Evolutionary conservation across 2,888 invertebrate genomes (phyloP).

Genomic region (Metalampra italica): DNA sequence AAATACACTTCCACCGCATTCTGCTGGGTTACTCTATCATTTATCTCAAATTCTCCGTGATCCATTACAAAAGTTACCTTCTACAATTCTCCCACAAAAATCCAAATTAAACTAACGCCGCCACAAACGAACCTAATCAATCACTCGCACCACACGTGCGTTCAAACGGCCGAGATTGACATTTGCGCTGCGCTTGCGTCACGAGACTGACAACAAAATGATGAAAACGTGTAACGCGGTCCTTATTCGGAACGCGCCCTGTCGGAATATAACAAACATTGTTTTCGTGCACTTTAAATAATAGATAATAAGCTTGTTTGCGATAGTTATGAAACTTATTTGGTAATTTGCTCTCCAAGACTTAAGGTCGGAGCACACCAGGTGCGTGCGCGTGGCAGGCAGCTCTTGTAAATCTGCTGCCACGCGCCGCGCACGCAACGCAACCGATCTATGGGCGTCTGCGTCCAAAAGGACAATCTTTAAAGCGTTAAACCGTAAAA

Average conservation of each 20-base stretch:
- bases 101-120: not conserved
- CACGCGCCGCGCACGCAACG: too few species aligned
- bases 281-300: conserved; percentile 34
- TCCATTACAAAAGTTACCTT: not conserved
- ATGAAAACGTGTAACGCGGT: conserved; percentile 45
- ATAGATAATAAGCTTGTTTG: conserved; percentile 17
- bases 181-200: conserved; percentile 46
- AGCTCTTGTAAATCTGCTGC: too few species aligned
- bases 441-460: too few species aligned
- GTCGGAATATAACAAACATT: conserved; percentile 19
- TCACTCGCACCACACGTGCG: conserved; percentile 38
- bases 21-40: too few species aligned
- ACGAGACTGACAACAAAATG: conserved; percentile 41
- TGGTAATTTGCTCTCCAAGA: conserved; percentile 4
- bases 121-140: conserved; percentile 32
- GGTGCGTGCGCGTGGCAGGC: too few species aligned
- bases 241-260: conserved; percentile 33
- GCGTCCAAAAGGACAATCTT: too few species aligned
- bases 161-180: conserved; percentile 39
- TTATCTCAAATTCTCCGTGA: too few species aligned
- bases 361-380: too few species aligned
- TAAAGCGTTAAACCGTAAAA: too few species aligned
- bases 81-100: not conserved
- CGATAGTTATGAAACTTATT: conserved; percentile 16
- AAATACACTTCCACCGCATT: too few species aligned